Percentiles rank a stretch among this genome's conserved stretches.
Conservation (phyloP, 2,888 invertebrate species). For the Congeria kusceri region DNA sequence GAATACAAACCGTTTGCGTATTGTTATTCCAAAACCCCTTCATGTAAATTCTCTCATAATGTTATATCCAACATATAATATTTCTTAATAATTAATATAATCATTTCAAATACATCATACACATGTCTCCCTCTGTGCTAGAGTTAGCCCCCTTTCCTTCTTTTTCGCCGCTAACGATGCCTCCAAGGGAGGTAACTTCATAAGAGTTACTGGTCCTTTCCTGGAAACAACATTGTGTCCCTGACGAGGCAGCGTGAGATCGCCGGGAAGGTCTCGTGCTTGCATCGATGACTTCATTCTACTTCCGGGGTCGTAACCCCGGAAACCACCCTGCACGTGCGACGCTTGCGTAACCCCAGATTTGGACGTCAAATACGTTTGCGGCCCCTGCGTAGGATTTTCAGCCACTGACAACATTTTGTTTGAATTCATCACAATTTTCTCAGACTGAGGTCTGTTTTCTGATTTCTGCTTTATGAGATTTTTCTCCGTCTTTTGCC, state of each 20-base stretch:
- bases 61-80: too few relatives aligned
- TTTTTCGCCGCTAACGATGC: constrained; percentile 58
- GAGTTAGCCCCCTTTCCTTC: constrained; percentile 58
- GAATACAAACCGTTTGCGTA: too few relatives aligned
- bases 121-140: constrained; percentile 60
- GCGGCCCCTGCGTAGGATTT: constrained; percentile 61
- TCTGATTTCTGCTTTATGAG: constrained; percentile 56
- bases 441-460: constrained; percentile 62
- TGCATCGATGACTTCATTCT: constrained; percentile 40
- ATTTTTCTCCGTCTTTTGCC: constrained; percentile 67
- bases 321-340: constrained; percentile 56
- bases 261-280: constrained; percentile 48
- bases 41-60: too few relatives aligned
- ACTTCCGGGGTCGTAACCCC: constrained; percentile 53
- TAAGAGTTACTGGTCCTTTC: constrained; percentile 61
- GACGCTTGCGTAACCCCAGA: constrained; percentile 51
- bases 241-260: constrained; percentile 56
- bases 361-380: constrained; percentile 53
- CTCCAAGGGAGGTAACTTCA: constrained; percentile 71
- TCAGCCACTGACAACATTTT: constrained; percentile 52
- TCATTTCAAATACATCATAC: constrained; percentile 37
- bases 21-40: too few relatives aligned
- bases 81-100: not conserved
- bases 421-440: constrained; percentile 53
- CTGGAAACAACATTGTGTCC: constrained; percentile 44